Evolutionary conservation across 2,797 vertebrate genomes (phyloP), one percentile per base, ranked within the genome.

Genomic region (Micromesistius poutassou): DNA sequence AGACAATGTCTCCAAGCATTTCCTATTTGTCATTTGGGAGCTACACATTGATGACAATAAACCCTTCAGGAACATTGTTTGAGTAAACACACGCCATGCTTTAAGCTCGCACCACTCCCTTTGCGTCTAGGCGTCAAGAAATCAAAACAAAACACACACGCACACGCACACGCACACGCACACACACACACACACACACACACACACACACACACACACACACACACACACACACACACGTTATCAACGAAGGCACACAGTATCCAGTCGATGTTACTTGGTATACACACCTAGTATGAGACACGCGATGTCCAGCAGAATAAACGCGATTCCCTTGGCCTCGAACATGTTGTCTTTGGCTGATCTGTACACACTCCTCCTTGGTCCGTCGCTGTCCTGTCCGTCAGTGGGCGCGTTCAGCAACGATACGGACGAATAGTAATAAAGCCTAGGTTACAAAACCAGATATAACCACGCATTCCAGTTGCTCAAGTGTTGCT

Each of bases 221-320:
- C 6, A n/a, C 62, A n/a, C 22, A 66, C 62, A 16, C 25, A 66
- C 19, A 66, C 62, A 66, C 42, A 25, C 50, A 62, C 16, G 4
- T 62, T 66, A 66, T 42, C 40, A 55, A 55, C 16, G 19, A 12
- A 55, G 16, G 19, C 46, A 55, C 19, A 19, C 46, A 22, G 46
- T 46, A 12, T 13, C 28, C 13, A 4, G 70, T 7, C 70, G 14
- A 12, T 1, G 25, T 38, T n/a, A n/a, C n/a, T n/a, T 30, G 3
- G 40, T 73, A 73, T 42, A 96, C 96, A 66, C 95, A 98, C 97
- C 97, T 72, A 99, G 91, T 74, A 97, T 5, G 33, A 99, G 91
- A 85, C 97, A 99, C 76, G 89, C 84, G 25, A 97, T 2, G 89
- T 99, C 97, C n/a, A 99, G 93, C 84, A 94, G 87, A 81, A 98